Conservation (phyloP, 1,140 invertebrate species). For the Brachionus calyciflorus region DNA sequence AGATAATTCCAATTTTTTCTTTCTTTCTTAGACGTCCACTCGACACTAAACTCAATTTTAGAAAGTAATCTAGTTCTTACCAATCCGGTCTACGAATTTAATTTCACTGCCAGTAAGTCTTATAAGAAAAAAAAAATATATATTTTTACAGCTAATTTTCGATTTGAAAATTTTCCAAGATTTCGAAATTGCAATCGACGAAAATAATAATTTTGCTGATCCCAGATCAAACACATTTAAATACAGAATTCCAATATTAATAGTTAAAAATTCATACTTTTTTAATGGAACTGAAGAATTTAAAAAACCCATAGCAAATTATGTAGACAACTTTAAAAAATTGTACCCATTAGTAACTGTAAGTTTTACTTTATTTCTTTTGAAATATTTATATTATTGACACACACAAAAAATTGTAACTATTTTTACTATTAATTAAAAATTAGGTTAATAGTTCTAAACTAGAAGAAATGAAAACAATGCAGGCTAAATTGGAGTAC, state of each 20-base stretch:
- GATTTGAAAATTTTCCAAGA: not conserved
- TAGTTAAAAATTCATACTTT: constrained; percentile 32
- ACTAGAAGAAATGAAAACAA: constrained; percentile 38
- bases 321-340: constrained; percentile 41
- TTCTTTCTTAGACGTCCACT: constrained; percentile 9
- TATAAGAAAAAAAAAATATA: not conserved
- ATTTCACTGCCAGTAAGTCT: constrained; percentile 36
- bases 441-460: constrained; percentile 27
- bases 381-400: too few species aligned
- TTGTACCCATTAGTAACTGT: constrained; percentile 39
- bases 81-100: constrained; percentile 22
- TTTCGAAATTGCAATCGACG: constrained; percentile 43
- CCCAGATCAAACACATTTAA: constrained; percentile 4
- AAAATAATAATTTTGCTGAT: constrained; percentile 10
- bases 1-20: not conserved
- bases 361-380: not conserved
- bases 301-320: constrained; percentile 30
- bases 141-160: too few species aligned
- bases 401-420: too few species aligned
- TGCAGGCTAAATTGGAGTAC: constrained; percentile 28
- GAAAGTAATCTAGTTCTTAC: constrained; percentile 2
- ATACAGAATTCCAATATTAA: constrained; percentile 42
- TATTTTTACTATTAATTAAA: not conserved
- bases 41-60: constrained; percentile 20
- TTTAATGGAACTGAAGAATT: not conserved